These are phyloP conservation scores for Achlya flavicornis DNA, from an alignment of 2,888 invertebrate species.

Conservation along the genomic window DNA sequence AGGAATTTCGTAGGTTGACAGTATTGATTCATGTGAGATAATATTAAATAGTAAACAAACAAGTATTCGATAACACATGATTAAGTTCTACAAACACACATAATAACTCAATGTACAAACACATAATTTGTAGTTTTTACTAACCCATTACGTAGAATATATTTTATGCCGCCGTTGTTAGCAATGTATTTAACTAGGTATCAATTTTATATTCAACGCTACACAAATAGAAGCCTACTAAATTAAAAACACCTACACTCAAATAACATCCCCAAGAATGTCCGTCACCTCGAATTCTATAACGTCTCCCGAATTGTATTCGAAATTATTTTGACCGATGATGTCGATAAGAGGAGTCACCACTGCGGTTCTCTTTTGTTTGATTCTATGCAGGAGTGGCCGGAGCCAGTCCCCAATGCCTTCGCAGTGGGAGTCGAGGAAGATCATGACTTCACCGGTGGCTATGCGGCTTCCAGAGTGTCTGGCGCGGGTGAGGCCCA, in stretches of 20 bases:
- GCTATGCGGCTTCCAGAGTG: constrained; percentile 90
- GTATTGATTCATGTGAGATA: background rate
- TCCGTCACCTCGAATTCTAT: constrained; percentile 51
- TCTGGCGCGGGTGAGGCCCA: constrained; percentile 93
- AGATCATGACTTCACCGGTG: constrained; percentile 89
- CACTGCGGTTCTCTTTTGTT: constrained; percentile 87
- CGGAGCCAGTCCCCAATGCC: constrained; percentile 91
- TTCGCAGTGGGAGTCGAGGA: constrained; percentile 96
- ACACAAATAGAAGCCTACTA: constrained; percentile 1
- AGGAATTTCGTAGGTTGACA: background rate
- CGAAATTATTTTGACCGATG: constrained; percentile 88
- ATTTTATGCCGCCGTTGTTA: background rate
- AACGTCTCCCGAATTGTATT: constrained; percentile 44
- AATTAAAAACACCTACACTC: constrained; percentile 9
- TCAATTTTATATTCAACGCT: background rate
- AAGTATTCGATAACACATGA: background rate
- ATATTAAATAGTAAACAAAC: constrained; percentile 7
- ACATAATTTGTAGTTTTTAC: background rate
- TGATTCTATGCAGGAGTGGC: constrained; percentile 93
- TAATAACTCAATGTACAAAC: background rate
- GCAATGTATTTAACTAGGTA: background rate
- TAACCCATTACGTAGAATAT: constrained; percentile 1
- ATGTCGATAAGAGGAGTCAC: constrained; percentile 97
- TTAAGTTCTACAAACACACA: background rate
- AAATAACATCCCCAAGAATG: background rate